phyloP scores from a whole-genome alignment of 2,797 vertebrate genomes.

The Smutsia temminckii region DNA sequence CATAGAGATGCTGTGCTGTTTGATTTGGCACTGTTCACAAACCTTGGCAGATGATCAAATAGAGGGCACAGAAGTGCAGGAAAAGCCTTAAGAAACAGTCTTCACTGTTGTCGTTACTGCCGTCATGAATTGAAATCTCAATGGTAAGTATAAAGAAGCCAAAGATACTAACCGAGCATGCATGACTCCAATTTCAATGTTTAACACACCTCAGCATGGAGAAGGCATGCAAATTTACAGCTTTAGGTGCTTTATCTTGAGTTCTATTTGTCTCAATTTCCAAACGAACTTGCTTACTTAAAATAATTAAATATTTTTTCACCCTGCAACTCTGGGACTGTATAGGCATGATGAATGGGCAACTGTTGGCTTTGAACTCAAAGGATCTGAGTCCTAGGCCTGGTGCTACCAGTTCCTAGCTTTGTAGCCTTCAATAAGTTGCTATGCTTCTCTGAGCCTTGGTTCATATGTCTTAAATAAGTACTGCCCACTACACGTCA shows the following conservation, averaged over 20 bases:
- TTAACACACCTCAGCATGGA: slow-evolving; percentile 39
- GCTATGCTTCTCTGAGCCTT: background rate
- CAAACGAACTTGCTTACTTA: background rate
- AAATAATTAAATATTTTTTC: background rate
- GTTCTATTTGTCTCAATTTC: slow-evolving; percentile 46
- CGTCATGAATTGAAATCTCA: slow-evolving; percentile 73
- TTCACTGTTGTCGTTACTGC: slow-evolving; percentile 77
- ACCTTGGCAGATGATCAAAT: slow-evolving; percentile 84
- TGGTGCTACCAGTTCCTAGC: background rate
- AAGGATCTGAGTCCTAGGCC: background rate
- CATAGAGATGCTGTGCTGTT: slow-evolving; percentile 82
- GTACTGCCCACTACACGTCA: background rate
- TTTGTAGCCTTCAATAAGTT: background rate
- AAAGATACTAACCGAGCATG: background rate
- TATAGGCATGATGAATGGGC: background rate
- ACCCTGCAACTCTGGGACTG: background rate
- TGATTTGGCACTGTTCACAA: slow-evolving; percentile 84
- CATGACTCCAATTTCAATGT: slow-evolving; percentile 50
- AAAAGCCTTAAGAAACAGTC: slow-evolving; percentile 84
- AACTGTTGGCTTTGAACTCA: background rate
- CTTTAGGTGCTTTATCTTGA: background rate
- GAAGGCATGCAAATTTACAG: slow-evolving; percentile 39
- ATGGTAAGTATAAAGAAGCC: slow-evolving; percentile 68
- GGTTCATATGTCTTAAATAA: background rate
- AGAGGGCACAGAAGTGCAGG: slow-evolving; percentile 84